Evolutionary conservation across 53 echinoderm and acorn worm genomes (phyloP).

Genomic region (Paracentrotus lividus): DNA sequence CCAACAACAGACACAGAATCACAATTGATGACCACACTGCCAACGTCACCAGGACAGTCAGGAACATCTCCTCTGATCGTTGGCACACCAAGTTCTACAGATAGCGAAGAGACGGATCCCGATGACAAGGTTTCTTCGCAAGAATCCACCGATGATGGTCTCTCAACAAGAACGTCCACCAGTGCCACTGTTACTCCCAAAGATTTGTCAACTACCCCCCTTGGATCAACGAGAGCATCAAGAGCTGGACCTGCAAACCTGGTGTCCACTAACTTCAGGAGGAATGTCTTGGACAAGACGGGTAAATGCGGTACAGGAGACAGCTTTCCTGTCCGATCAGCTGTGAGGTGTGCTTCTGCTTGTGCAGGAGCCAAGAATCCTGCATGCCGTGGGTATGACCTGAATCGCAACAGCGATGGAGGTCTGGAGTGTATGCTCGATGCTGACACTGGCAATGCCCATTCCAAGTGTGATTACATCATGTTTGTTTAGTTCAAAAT

Average conservation of each 20-base stretch:
- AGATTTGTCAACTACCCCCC: neutral
- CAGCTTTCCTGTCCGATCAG: slow-evolving; percentile 1
- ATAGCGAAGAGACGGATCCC: neutral
- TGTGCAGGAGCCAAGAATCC: neutral
- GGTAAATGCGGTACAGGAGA: neutral
- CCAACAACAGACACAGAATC: neutral
- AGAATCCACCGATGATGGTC: neutral
- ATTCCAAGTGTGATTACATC: neutral
- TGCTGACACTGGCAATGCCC: neutral
- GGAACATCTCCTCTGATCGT: neutral
- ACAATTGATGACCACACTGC: neutral
- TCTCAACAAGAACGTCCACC: neutral
- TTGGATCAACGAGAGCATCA: neutral
- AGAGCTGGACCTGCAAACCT: neutral
- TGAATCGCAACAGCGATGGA: neutral
- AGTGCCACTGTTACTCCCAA: neutral
- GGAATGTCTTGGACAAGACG: neutral
- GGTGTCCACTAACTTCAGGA: slow-evolving; percentile 1
- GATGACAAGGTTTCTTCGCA: neutral
- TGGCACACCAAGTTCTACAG: neutral
- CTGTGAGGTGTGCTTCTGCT: neutral
- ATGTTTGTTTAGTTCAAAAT: neutral
- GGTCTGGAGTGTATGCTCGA: neutral
- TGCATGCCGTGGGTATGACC: neutral
- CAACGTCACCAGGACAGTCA: neutral